Conservation (phyloP, 2,888 invertebrate species). For the Leptopilina syphax region DNA sequence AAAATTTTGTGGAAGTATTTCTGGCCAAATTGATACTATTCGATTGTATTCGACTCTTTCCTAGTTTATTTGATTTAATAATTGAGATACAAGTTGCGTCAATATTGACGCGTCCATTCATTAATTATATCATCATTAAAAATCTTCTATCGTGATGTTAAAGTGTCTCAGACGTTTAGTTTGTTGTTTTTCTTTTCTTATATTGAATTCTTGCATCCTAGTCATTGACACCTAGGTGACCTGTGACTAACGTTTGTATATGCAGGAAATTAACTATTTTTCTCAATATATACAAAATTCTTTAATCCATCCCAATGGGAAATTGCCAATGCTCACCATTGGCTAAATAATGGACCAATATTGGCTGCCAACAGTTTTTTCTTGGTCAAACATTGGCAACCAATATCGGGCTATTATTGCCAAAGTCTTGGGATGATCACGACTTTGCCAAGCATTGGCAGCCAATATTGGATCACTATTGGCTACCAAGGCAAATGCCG, state of each 20-base stretch:
- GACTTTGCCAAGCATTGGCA: no score
- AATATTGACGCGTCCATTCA: conserved; percentile 3
- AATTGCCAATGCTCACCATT: no score
- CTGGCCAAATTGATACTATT: neutral
- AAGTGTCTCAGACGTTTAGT: neutral
- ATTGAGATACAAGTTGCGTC: neutral
- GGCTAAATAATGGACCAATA: no score
- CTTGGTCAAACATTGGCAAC: no score
- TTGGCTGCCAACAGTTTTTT: no score
- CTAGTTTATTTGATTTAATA: neutral
- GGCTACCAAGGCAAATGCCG: no score
- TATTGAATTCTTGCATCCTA: conserved; percentile 5
- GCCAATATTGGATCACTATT: no score
- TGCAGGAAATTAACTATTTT: conserved; percentile 26
- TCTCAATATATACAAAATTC: neutral
- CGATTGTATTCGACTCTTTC: neutral
- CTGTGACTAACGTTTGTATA: conserved; percentile 5
- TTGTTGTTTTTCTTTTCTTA: neutral
- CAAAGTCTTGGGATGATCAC: no score
- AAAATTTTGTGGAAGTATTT: no score
- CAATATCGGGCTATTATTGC: no score
- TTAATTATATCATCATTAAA: conserved; percentile 16
- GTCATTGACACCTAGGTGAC: conserved; percentile 10
- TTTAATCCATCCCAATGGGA: no score
- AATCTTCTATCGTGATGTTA: conserved; percentile 12